phyloP scores from a whole-genome alignment of 1,140 invertebrate species.

The Semibalanus balanoides region DNA sequence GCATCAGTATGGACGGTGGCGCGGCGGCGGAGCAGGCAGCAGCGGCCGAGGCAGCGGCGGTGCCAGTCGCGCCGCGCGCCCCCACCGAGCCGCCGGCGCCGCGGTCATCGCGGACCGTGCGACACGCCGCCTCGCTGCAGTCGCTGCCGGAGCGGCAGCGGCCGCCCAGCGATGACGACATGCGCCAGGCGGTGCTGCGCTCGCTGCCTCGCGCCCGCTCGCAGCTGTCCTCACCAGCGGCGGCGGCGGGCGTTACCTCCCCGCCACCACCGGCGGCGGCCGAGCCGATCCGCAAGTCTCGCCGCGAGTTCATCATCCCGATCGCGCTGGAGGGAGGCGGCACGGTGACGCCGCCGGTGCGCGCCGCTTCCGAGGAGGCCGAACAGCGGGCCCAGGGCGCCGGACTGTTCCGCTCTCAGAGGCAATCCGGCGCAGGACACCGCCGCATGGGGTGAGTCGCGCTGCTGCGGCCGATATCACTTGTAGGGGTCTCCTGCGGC shows the following conservation, averaged over 20 bases:
- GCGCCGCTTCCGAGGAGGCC: conserved; percentile 11
- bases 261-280: no score
- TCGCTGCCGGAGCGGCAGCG: background rate
- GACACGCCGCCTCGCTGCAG: background rate
- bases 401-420: conserved; percentile 6
- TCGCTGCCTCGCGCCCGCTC: background rate
- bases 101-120: background rate
- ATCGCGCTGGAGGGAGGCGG: conserved; percentile 76
- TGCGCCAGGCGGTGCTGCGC: background rate
- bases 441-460: conserved; percentile 1
- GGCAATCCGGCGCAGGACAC: background rate
- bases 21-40: no score
- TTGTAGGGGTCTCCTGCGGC: no score
- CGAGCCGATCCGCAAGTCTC: conserved; percentile 51
- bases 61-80: no score
- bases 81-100: no score
- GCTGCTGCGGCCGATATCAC: conserved; percentile 9
- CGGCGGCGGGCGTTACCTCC: background rate
- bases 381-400: conserved; percentile 12
- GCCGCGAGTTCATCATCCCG: conserved; percentile 77
- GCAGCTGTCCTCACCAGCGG: background rate
- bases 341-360: conserved; percentile 51
- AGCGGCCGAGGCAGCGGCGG: no score
- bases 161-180: background rate
- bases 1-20: background rate